Evolutionary conservation across 1,140 invertebrate genomes (phyloP).

Genomic region (Halyomorpha halys): DNA sequence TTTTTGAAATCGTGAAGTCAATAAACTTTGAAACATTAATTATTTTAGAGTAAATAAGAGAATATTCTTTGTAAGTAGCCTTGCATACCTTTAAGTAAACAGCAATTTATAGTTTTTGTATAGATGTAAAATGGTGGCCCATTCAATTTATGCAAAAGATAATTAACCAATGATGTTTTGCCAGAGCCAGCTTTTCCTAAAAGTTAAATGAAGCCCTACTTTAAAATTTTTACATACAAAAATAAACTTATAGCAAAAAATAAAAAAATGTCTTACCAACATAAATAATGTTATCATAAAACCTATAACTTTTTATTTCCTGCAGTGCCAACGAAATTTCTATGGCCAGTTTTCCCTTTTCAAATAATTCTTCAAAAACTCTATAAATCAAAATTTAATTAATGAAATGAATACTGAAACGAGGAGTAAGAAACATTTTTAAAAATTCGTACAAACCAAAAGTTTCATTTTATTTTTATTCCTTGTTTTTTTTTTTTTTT

Average conservation of each 20-base stretch:
- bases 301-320: neutral
- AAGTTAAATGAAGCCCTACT: neutral
- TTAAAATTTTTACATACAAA: neutral
- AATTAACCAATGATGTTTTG: constrained; percentile 20
- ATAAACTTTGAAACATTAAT: no score
- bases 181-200: constrained; percentile 11
- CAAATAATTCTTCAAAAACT: constrained; percentile 10
- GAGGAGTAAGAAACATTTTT: no score
- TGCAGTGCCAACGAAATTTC: constrained; percentile 11
- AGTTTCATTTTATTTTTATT: no score
- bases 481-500: no score
- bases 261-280: neutral
- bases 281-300: constrained; percentile 9
- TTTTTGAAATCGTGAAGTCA: no score
- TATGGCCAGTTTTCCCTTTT: constrained; percentile 1
- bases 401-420: no score
- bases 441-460: no score
- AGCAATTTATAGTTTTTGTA: constrained; percentile 21
- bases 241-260: neutral
- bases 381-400: neutral
- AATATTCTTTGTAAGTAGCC: neutral
- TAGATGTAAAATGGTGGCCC: constrained; percentile 24
- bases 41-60: neutral
- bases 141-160: constrained; percentile 11
- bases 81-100: constrained; percentile 25